phyloP scores from a whole-genome alignment of 2,797 vertebrate genomes.

The Eospalax fontanierii region DNA sequence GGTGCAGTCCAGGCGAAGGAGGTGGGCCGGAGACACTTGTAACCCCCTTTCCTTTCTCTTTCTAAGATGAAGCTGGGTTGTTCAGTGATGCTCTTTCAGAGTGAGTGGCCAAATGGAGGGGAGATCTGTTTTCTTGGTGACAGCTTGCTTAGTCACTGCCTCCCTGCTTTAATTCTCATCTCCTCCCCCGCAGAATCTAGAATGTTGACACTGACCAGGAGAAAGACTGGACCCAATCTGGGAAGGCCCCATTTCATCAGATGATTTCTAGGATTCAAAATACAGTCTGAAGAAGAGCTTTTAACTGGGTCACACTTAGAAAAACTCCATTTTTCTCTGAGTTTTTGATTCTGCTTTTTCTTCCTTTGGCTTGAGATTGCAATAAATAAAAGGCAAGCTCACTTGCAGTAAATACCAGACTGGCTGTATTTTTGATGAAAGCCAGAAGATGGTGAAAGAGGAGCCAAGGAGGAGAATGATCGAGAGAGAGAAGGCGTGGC shows the following conservation, averaged over 20 bases:
- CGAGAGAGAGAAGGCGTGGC: rapidly evolving
- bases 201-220: rapidly evolving
- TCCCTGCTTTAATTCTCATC: not conserved
- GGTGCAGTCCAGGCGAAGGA: not conserved
- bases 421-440: not conserved
- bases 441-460: not conserved
- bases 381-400: slow-evolving; percentile 22
- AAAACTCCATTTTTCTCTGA: not conserved
- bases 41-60: not conserved
- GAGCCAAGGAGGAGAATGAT: not conserved
- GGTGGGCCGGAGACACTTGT: rapidly evolving
- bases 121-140: not conserved
- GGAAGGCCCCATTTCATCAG: not conserved
- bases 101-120: not conserved
- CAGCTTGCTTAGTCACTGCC: not conserved
- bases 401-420: slow-evolving; percentile 43
- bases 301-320: not conserved
- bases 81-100: no score
- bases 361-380: slow-evolving; percentile 29
- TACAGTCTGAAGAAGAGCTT: not conserved
- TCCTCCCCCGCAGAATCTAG: not conserved
- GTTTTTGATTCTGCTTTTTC: slow-evolving; percentile 23
- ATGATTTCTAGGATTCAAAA: not conserved
- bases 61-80: not conserved
- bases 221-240: not conserved